phyloP scores from a whole-genome alignment of 2,888 invertebrate genomes.

The Caenorhabditis becei region DNA sequence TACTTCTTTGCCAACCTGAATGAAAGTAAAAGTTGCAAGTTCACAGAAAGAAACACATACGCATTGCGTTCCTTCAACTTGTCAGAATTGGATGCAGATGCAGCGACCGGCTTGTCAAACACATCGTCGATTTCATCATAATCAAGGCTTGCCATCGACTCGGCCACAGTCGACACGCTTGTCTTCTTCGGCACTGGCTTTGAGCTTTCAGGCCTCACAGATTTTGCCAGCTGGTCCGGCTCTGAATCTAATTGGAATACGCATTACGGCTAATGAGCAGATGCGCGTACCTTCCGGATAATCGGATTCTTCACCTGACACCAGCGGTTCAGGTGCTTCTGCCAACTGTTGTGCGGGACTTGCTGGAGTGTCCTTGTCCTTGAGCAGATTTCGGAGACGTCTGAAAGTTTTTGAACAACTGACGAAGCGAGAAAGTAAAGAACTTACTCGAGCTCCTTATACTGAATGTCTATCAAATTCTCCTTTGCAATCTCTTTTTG shows the following conservation, averaged over 20 bases:
- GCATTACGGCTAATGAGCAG: background rate
- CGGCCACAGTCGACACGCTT: background rate
- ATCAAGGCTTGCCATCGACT: constrained; percentile 9
- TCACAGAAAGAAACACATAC: background rate
- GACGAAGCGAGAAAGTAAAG: background rate
- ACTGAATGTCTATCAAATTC: constrained; percentile 61
- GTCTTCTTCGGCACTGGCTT: background rate
- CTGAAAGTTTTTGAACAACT: constrained; percentile 14
- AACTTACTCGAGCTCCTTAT: constrained; percentile 59
- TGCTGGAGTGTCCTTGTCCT: background rate
- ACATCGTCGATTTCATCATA: constrained; percentile 31
- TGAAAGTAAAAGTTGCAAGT: too few species aligned
- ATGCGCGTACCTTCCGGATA: constrained; percentile 51
- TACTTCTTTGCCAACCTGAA: constrained; percentile 65
- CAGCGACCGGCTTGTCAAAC: constrained; percentile 4
- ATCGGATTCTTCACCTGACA: constrained; percentile 33
- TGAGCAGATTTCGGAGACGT: constrained; percentile 23
- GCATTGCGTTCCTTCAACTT: constrained; percentile 30
- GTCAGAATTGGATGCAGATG: background rate
- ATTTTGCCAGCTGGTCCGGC: constrained; percentile 16
- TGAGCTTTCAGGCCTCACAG: background rate
- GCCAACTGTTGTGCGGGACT: background rate
- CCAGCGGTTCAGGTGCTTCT: background rate
- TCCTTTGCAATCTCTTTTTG: constrained; percentile 60
- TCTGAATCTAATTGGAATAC: constrained; percentile 29